Base-by-base conservation (phyloP, 2,888 invertebrate species). In the Acronicta alni region DNA sequence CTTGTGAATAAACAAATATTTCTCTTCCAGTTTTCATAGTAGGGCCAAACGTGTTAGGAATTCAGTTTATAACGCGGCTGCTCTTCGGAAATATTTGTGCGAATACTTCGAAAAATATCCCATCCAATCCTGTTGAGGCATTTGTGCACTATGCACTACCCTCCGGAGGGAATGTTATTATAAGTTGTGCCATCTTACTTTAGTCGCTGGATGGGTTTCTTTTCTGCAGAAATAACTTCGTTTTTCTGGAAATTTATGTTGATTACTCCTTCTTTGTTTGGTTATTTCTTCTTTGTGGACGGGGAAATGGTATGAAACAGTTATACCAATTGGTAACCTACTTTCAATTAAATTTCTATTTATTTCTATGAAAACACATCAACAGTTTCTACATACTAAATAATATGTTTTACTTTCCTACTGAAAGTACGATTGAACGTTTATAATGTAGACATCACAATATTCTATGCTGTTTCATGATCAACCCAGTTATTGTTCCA, bases 71-170 rank as follows among this genome's bases (percentile, higher is more conserved):
- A 78, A 60, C 57, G 52, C 49, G 30, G 17, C 42, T 16, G 67
- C 68, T 61, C 63, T 67, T 67, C 18, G 58, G 57, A 74, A 75
- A 79, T 75, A 80, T 79, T 72, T 72, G 66, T 58, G 49, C 56
- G 47, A 68, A 72, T 68, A 70, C 69, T 78, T 76, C 65, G 66
- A 67, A 71, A 68, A 75, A 71, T 75, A 67, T 67, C 54, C 52
- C 63, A 58, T 59, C 67, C 65, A 73, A 80, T 80, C 68, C 37
- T 61, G 46, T 41, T 14, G 51, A 45, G 58, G 65, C 61, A 61
- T 72, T 65, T 64, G 62, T 64, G 57, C 63, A 68, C 38, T 59
- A 56, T 69, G 56, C 73, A 61, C 39, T 51, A 16, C 48, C 23
- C 39, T 39, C 45, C 48, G 32, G 41, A 18, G 53, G 56, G 68